phyloP scores from a whole-genome alignment of 2,113 vertebrate species.

The Sinocyclocheilus anshuiensis region DNA sequence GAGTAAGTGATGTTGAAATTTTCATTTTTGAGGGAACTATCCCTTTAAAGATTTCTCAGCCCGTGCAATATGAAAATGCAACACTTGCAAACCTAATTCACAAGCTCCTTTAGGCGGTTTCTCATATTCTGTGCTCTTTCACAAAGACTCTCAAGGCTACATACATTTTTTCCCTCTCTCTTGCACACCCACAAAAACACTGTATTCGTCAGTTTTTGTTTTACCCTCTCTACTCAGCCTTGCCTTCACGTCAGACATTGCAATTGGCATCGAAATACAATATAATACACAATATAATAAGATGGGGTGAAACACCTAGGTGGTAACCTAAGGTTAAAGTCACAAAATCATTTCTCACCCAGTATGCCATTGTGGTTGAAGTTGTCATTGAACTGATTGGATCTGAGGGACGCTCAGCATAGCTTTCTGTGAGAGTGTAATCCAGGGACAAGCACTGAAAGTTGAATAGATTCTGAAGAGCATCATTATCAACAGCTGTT shows the following conservation, averaged over 20 bases:
- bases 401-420: background rate
- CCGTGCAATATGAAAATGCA: background rate
- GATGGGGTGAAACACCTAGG: background rate
- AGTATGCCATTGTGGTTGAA: conserved; percentile 26
- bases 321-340: background rate
- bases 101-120: background rate
- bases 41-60: background rate
- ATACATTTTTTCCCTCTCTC: background rate
- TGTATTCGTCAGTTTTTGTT: conserved; percentile 3
- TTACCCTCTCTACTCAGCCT: background rate
- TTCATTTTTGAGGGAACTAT: background rate
- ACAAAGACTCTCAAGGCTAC: background rate
- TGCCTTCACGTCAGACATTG: conserved; percentile 15
- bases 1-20: background rate
- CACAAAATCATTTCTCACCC: conserved; percentile 5
- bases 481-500: conserved; percentile 28
- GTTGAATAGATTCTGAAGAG: conserved; percentile 32
- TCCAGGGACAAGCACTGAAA: conserved; percentile 30
- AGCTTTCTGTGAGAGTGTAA: conserved; percentile 15
- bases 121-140: conserved; percentile 8
- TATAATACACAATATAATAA: background rate
- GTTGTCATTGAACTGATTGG: conserved; percentile 22
- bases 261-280: conserved; percentile 7
- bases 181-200: background rate
- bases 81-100: background rate